These are phyloP conservation scores for Thunnus thynnus DNA, from an alignment of 2,113 vertebrate species.

Conservation along the genomic window DNA sequence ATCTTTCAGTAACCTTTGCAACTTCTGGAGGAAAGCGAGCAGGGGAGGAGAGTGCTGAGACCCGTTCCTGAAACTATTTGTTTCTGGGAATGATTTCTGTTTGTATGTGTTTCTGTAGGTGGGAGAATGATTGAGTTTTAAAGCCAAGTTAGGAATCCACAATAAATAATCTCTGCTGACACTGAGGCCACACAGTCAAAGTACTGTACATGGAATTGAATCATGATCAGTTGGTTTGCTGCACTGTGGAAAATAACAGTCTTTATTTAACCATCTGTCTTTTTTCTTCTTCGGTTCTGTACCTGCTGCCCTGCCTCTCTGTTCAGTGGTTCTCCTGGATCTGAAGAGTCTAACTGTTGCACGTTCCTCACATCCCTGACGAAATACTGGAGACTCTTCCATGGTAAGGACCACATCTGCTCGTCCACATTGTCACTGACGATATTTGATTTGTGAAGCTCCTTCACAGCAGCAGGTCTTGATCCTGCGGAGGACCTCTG, in stretches of 20 bases:
- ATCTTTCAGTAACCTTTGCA: constrained; percentile 75
- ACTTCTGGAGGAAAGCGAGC: constrained; percentile 58
- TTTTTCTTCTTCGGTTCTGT: constrained; percentile 37
- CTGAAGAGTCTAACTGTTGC: constrained; percentile 71
- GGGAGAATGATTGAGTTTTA: constrained; percentile 61
- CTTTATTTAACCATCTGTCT: constrained; percentile 57
- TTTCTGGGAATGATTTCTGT: constrained; percentile 58
- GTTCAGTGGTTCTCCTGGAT: constrained; percentile 51
- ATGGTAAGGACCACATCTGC: constrained; percentile 61
- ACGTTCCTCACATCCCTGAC: constrained; percentile 66
- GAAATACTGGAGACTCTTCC: constrained; percentile 26
- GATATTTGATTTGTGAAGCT: constrained; percentile 70
- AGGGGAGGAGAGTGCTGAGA: constrained; percentile 37
- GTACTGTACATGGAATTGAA: constrained; percentile 57
- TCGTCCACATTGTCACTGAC: constrained; percentile 57
- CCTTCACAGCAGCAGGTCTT: constrained; percentile 58
- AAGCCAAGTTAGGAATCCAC: constrained; percentile 54
- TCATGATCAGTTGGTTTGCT: constrained; percentile 63
- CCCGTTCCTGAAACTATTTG: constrained; percentile 57
- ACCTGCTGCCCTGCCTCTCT: constrained; percentile 5
- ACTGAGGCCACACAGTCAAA: constrained; percentile 51
- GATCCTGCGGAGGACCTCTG: constrained; percentile 1
- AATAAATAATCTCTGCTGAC: constrained; percentile 54
- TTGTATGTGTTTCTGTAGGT: constrained; percentile 44
- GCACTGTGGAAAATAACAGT: constrained; percentile 51